Evolutionary conservation across 2,113 vertebrate genomes (phyloP).

Genomic region (Burhinus bistriatus): DNA sequence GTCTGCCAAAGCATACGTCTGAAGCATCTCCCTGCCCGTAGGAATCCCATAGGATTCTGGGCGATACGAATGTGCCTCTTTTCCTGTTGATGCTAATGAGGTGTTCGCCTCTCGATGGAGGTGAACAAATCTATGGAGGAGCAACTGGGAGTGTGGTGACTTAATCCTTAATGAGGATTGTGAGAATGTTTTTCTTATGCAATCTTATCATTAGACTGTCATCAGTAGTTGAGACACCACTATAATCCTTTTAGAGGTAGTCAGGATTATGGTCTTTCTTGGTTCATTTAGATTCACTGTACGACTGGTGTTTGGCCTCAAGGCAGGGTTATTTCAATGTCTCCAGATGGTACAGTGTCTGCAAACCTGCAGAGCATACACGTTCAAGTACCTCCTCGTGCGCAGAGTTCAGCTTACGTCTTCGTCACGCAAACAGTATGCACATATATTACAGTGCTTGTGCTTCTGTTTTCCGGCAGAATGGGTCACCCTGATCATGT

Average conservation of each 20-base stretch:
- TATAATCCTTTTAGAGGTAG: slow-evolving; percentile 26
- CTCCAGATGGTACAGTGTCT: not conserved
- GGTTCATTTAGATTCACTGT: slow-evolving; percentile 8
- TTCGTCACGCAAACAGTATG: not conserved
- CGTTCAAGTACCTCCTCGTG: not conserved
- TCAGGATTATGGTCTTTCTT: slow-evolving; percentile 19
- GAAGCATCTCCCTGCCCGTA: not conserved
- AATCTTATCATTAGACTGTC: slow-evolving; percentile 36
- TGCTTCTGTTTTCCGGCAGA: not conserved
- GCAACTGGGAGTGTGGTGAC: not conserved
- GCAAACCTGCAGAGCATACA: not conserved
- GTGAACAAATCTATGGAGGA: not conserved
- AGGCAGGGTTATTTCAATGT: not conserved
- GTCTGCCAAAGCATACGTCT: not conserved
- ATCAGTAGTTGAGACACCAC: slow-evolving; percentile 18
- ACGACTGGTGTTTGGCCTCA: not conserved
- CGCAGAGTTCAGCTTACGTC: not conserved
- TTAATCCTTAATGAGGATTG: slow-evolving; percentile 14
- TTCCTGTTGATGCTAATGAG: not conserved
- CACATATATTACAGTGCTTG: rapidly evolving
- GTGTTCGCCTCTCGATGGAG: not conserved
- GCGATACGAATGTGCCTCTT: not conserved
- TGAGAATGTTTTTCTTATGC: not conserved
- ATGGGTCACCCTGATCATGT: rapidly evolving
- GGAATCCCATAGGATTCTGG: not conserved